A percentile compares a stretch with the other conserved stretches of the same genome.
Conservation (phyloP, 2,888 invertebrate species). For the Tridacna gigas region DNA sequence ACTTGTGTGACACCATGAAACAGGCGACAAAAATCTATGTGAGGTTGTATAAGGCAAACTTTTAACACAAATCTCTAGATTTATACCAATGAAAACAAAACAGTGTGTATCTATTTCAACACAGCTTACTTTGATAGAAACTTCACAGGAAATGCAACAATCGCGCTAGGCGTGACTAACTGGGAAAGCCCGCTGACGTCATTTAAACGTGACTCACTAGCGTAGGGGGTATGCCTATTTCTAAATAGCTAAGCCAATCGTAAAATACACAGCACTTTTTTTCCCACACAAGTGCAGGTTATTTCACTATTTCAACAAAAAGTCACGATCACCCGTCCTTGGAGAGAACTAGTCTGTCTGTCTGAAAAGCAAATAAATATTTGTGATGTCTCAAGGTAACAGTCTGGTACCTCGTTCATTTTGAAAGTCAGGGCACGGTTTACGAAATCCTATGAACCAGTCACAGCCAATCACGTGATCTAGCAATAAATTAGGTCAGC, state of each 20-base stretch:
- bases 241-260: too few species aligned
- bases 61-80: not conserved
- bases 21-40: not conserved
- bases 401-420: slow-evolving; percentile 48
- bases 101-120: not conserved
- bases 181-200: slow-evolving; percentile 74
- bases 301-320: too few species aligned
- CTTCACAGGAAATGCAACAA: slow-evolving; percentile 37
- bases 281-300: too few species aligned
- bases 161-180: slow-evolving; percentile 35
- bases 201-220: slow-evolving; percentile 67
- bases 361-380: slow-evolving; percentile 50
- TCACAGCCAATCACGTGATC: slow-evolving; percentile 65
- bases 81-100: too few species aligned
- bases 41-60: not conserved
- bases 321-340: too few species aligned
- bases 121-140: not conserved
- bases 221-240: slow-evolving; percentile 61
- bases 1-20: not conserved
- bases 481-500: slow-evolving; percentile 49
- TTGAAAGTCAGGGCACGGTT: not conserved
- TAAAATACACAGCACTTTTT: too few species aligned
- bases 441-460: not conserved
- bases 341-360: too few species aligned
- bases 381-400: slow-evolving; percentile 64